Conservation (phyloP, 1,140 invertebrate genomes). For the Drosophila suzukii region DNA sequence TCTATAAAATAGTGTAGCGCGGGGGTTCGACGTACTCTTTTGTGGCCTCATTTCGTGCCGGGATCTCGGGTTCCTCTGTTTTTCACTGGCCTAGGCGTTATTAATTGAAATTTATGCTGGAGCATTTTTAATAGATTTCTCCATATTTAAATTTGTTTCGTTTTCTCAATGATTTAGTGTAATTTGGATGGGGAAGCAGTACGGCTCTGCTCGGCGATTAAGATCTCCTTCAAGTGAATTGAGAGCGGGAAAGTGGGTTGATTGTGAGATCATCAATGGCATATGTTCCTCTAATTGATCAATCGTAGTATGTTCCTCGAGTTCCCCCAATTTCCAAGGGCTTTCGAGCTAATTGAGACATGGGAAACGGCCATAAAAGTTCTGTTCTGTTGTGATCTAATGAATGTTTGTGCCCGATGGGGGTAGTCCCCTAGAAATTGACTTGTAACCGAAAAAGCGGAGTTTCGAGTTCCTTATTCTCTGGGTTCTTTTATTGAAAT, state of each 20-base stretch:
- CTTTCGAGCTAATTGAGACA: constrained; percentile 72
- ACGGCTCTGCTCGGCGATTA: constrained; percentile 55
- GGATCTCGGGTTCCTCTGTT: constrained; percentile 15
- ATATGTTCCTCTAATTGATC: constrained; percentile 49
- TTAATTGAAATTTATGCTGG: constrained; percentile 82
- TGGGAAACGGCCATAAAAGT: constrained; percentile 41
- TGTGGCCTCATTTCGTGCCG: constrained; percentile 38
- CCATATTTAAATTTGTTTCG: constrained; percentile 76
- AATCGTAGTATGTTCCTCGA: constrained; percentile 17
- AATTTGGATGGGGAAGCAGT: constrained; percentile 53
- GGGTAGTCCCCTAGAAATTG: constrained; percentile 28
- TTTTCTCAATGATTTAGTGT: constrained; percentile 74
- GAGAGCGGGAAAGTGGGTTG: constrained; percentile 57
- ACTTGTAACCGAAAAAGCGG: constrained; percentile 41
- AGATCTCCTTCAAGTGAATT: constrained; percentile 66
- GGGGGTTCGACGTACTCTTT: constrained; percentile 64
- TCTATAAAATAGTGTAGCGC: constrained; percentile 29
- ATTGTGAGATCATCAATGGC: constrained; percentile 72
- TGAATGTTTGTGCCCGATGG: constrained; percentile 20
- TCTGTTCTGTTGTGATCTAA: constrained; percentile 12
- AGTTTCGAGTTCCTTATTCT: constrained; percentile 11
- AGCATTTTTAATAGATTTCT: constrained; percentile 78
- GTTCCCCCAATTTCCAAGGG: constrained; percentile 38
- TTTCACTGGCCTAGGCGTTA: constrained; percentile 58
- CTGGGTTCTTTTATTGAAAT: constrained; percentile 16